These are phyloP conservation scores for Gasterosteus aculeatus DNA, from an alignment of 2,113 vertebrate species.

Conservation along the genomic window DNA sequence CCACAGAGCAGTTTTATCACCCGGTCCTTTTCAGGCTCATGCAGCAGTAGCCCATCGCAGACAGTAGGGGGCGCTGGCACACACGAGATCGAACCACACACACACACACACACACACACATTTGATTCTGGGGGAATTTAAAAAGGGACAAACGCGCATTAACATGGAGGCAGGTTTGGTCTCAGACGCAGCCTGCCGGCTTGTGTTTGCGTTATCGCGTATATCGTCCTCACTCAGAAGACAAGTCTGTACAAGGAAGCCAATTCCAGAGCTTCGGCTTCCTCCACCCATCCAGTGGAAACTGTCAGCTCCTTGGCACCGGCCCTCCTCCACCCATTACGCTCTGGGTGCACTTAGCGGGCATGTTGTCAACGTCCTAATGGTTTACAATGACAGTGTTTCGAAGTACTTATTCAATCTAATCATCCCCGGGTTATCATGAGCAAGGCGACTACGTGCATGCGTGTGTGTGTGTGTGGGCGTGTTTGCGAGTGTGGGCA, in stretches of 20 bases:
- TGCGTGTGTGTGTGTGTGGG: conserved; percentile 5
- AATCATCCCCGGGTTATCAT: conserved; percentile 44
- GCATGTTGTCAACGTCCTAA: conserved; percentile 60
- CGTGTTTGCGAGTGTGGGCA: conserved; percentile 11
- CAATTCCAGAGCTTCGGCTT: conserved; percentile 68
- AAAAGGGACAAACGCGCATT: not conserved
- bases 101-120: not conserved
- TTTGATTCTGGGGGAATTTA: not conserved
- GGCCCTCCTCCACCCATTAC: conserved; percentile 57
- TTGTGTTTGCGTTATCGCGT: not conserved
- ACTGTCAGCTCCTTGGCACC: conserved; percentile 67
- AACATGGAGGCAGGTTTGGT: not conserved
- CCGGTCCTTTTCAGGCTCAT: not conserved
- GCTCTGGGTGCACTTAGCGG: conserved; percentile 49
- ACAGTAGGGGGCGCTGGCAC: conserved; percentile 69
- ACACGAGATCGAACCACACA: not conserved
- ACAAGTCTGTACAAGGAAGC: conserved; percentile 69
- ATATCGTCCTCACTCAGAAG: conserved; percentile 47
- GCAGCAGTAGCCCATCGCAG: conserved; percentile 32
- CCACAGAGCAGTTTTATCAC: not conserved
- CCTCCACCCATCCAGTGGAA: conserved; percentile 42
- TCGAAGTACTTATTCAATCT: conserved; percentile 56
- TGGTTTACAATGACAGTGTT: conserved; percentile 69
- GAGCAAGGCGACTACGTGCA: conserved; percentile 18
- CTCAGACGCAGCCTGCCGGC: not conserved